Conservation (phyloP, 2,888 invertebrate species). For the Drosophila formosana region DNA sequence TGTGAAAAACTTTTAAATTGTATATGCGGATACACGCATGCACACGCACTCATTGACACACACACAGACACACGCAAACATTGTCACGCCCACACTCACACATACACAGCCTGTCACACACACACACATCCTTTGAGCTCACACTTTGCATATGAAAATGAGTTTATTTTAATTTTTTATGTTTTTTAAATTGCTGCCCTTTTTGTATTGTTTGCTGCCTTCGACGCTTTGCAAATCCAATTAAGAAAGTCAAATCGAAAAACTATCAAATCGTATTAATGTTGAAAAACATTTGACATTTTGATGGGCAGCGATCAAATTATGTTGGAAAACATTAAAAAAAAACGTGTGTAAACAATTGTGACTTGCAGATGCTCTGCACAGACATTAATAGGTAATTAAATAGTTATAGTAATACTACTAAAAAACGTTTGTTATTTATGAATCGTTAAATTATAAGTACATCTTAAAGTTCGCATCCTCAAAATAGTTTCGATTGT, state of each 20-base stretch:
- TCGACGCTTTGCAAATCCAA: slow-evolving; percentile 51
- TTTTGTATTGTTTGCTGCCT: slow-evolving; percentile 15
- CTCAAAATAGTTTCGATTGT: too few species aligned
- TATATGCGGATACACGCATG: slow-evolving; percentile 70
- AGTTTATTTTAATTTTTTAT: slow-evolving; percentile 57
- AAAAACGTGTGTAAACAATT: neutral
- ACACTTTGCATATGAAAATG: slow-evolving; percentile 76
- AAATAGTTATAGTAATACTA: neutral
- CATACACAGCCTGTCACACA: slow-evolving; percentile 13
- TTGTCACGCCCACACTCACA: slow-evolving; percentile 6
- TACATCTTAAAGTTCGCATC: too few species aligned
- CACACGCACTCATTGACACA: slow-evolving; percentile 51
- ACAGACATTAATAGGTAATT: neutral
- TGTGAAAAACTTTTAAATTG: slow-evolving; percentile 60
- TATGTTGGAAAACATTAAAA: neutral
- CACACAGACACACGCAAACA: slow-evolving; percentile 16
- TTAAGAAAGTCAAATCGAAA: slow-evolving; percentile 50
- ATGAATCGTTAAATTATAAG: too few species aligned
- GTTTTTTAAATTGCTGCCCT: slow-evolving; percentile 6
- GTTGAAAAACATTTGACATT: slow-evolving; percentile 46
- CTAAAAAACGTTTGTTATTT: too few species aligned
- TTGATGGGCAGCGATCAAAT: slow-evolving; percentile 42
- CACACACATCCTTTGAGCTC: slow-evolving; percentile 5
- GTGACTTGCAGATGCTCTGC: slow-evolving; percentile 7
- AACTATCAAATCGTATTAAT: slow-evolving; percentile 61